A percentile compares a stretch with the other conserved stretches of the same genome.
Evolutionary conservation across 2,113 vertebrate species (phyloP).

Genomic region (Picathartes gymnocephalus): DNA sequence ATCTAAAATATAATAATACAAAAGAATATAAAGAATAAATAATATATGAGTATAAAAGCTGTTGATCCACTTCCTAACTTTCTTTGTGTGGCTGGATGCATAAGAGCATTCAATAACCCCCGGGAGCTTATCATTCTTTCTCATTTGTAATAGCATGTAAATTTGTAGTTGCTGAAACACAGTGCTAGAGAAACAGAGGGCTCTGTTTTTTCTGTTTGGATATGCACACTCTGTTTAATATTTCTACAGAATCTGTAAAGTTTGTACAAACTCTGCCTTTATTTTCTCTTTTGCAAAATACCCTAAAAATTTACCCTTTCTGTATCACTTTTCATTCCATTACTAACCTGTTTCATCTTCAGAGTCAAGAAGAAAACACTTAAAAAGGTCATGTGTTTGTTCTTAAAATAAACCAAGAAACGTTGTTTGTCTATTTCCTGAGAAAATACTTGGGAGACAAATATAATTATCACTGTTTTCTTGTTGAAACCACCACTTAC

Average conservation of each 20-base stretch:
- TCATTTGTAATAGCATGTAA: not conserved
- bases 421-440: not conserved
- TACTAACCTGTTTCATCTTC: not conserved
- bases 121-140: not conserved
- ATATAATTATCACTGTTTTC: not conserved
- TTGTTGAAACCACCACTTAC: not conserved
- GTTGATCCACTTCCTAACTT: not conserved
- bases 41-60: not conserved
- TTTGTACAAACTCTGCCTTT: not conserved
- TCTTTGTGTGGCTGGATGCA: not conserved
- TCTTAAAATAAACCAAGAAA: not conserved
- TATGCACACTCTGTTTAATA: not conserved
- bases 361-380: not conserved
- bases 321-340: not conserved
- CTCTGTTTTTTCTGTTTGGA: not conserved
- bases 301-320: not conserved
- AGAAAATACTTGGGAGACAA: constrained; percentile 18
- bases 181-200: not conserved
- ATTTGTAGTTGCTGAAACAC: not conserved
- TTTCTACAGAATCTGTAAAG: not conserved
- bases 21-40: not conserved
- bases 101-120: not conserved
- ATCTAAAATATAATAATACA: not conserved
- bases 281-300: not conserved
- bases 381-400: not conserved